phyloP scores from a whole-genome alignment of 2,113 vertebrate species.

The Circaetus gallicus region DNA sequence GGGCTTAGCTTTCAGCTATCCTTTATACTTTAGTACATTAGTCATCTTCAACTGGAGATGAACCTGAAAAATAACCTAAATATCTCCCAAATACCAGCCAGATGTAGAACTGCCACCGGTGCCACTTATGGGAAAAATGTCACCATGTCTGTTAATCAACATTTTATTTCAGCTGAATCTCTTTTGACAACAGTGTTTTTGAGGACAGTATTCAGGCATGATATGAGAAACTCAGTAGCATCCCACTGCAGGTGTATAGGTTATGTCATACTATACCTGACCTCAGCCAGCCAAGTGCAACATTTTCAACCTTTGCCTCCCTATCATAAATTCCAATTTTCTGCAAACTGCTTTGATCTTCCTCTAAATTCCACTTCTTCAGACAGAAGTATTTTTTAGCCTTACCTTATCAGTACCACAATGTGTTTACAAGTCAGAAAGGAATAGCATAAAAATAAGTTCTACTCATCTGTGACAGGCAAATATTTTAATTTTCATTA shows the following conservation, averaged over 20 bases:
- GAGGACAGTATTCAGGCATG: neutral
- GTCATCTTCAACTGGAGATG: neutral
- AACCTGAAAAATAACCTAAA: constrained; percentile 11
- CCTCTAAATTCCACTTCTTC: neutral
- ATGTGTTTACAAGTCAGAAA: neutral
- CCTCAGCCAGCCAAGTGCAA: neutral
- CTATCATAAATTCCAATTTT: neutral
- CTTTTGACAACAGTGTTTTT: constrained; percentile 7
- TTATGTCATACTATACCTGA: neutral
- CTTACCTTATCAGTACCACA: neutral
- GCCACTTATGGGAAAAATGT: constrained; percentile 4
- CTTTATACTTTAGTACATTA: constrained; percentile 29
- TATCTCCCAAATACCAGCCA: neutral
- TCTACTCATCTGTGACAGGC: neutral
- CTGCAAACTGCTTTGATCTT: neutral
- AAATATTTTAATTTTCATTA: constrained; percentile 45
- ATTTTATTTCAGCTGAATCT: constrained; percentile 4
- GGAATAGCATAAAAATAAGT: constrained; percentile 2
- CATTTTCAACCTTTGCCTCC: neutral
- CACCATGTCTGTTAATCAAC: neutral
- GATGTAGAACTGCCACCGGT: constrained; percentile 5
- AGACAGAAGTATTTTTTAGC: neutral
- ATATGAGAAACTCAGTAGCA: neutral
- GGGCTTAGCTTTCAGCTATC: constrained; percentile 5
- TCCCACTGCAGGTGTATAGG: neutral